Base-by-base conservation (phyloP, 2,113 vertebrate genomes). In the Sterna hirundo region DNA sequence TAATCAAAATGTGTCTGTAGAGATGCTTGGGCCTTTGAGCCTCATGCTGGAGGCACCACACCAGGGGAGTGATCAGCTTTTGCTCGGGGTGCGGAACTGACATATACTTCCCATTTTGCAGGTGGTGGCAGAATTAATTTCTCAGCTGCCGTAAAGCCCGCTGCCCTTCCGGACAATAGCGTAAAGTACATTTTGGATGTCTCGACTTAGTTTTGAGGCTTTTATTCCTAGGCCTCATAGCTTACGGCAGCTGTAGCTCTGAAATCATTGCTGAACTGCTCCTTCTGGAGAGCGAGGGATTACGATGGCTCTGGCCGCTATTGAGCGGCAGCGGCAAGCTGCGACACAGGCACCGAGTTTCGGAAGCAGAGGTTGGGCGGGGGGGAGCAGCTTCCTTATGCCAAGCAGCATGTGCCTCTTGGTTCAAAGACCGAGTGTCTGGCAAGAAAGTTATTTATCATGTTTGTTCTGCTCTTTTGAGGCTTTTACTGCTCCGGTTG, bases 391-490 rank as follows among this genome's bases (percentile, higher is more conserved):
- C 17, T 65, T 79, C 87, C 54, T 72, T 5, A 9, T 30, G 57
- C 82, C 66, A 23, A 80, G 61, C 52, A 83, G 54, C 71, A 13
- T 27, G 46, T 40, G 64, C 64, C 15, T n/a, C 47, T 34, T 8
- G 30, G 17, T 46, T 65, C 0, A 1, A 75, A 52, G 72, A 25
- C 68, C 70, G 72, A 75, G 38, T 3, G 57, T 7, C 25, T 15
- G n/a, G 60, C 77, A 70, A 80, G 79, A 86, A 88, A 66, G 68
- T 81, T 86, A 87, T 90, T 91, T 49, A 62, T 83, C 44, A 18
- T 40, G 88, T 93, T 92, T 82, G n/a, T 64, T 86, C 80, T 96
- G 86, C 86, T 65, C 77, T 86, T 86, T 75, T 5, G 60, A 93
- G 0, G 13, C 62, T 90, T 80, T 30, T 38, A 14, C 49, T 65